Conservation (phyloP, 92 coral and sea anemone species). For the Epizoanthus illoricatus region DNA sequence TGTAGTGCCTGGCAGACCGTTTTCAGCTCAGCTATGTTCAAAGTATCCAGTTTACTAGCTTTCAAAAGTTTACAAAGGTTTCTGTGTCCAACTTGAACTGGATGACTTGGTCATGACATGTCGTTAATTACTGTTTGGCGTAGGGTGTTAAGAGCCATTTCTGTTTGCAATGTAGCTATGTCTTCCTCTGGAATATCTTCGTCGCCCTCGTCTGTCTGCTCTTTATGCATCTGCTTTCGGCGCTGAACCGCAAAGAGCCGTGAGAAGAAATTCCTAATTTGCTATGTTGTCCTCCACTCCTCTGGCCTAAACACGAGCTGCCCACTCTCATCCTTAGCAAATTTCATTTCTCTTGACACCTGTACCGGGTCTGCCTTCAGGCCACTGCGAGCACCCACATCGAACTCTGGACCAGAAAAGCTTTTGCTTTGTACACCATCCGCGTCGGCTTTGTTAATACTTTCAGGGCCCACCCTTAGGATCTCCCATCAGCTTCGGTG, state of each 20-base stretch:
- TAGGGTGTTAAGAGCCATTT: conserved; percentile 14
- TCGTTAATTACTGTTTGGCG: conserved; percentile 16
- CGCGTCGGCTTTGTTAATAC: conserved; percentile 42
- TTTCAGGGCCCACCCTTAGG: conserved; percentile 67
- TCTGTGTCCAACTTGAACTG: conserved; percentile 25
- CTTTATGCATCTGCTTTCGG: neutral
- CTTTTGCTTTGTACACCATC: conserved; percentile 50
- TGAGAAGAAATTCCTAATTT: conserved; percentile 55
- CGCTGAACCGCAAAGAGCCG: conserved; percentile 34
- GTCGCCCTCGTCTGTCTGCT: neutral
- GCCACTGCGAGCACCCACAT: conserved; percentile 49
- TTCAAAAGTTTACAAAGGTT: conserved; percentile 40
- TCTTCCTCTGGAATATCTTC: conserved; percentile 38
- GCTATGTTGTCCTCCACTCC: conserved; percentile 62
- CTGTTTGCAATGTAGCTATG: conserved; percentile 33
- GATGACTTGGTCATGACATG: conserved; percentile 31
- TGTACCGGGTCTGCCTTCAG: conserved; percentile 57
- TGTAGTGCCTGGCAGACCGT: conserved; percentile 18
- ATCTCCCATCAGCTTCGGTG: no score
- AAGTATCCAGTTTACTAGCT: conserved; percentile 21
- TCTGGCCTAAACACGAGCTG: conserved; percentile 47
- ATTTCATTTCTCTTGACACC: conserved; percentile 69
- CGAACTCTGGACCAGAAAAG: conserved; percentile 53
- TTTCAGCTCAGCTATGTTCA: conserved; percentile 38
- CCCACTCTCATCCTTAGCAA: conserved; percentile 54